Base-by-base conservation (phyloP, 2,113 vertebrate species). In the Octodon degus region DNA sequence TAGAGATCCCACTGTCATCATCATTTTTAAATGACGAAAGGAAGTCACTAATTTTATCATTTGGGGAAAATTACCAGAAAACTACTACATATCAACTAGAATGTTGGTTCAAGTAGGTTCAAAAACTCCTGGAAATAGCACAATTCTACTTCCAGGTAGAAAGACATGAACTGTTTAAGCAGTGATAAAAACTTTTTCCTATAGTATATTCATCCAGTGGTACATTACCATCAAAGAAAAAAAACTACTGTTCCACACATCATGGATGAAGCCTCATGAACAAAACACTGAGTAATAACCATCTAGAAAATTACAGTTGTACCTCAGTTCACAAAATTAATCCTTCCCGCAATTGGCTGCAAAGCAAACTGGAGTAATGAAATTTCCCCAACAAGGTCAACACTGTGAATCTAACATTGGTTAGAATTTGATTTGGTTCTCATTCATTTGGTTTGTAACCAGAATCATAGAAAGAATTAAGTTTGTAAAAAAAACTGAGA, bases 211-310 rank as follows among this genome's bases (percentile, higher is more conserved):
- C 55, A 94, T 80, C n/a, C 32, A 47, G 86, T 4, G 20, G 24
- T 88, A 47, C 55, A 74, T 34, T 80, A 79, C 16, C 82, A 90
- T 17, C 27, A 90, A 3, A 65, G n/a, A 47, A 43, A 86, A 90
- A 76, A 32, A 70, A 93, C 47, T 82, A 82, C 47, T 50, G 17
- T 17, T 92, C 3, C 32, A 93, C 74, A 43, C 50, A 91, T 50
- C 80, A 94, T 7, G 22, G 37, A 37, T 82, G 20, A 86, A 82
- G 43, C 37, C 24, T 82, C 60, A 96, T 37, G 32, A 96, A 93
- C 63, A 93, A 22, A 67, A 90, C 14, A 32, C 34, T 58, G 81
- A 87, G 60, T 63, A 58, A 10, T 1, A 67, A 27, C 27, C 60
- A 92, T 81, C 20, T 50, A 91, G 60, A 77, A 58, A 27, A 40